Base-by-base conservation (phyloP, 1,140 invertebrate species). In the Microplitis demolitor region DNA sequence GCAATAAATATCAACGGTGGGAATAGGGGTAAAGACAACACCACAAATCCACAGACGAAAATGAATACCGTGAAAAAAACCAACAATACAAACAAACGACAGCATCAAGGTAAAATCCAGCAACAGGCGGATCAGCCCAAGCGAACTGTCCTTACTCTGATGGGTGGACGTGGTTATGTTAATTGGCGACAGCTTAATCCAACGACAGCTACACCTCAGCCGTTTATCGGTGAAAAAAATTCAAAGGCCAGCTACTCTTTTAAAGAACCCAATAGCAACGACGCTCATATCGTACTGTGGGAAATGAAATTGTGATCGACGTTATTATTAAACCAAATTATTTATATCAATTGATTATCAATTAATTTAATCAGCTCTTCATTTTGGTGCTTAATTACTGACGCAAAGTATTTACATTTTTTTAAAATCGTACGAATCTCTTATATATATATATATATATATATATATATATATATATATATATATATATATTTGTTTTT, bases 231-330 rank as follows among this genome's bases (percentile, higher is more conserved):
- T 34, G 86, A 88, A 13, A 84, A 85, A 61, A 78, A 72, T 69
- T 80, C 82, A 33, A 87, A 86, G 34, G 81, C 79, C 0, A 73
- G 81, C 54, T 82, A 87, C 14, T 77, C 83, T 9, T 77, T 80
- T 2, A 84, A 88, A 72, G 90, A 91, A 73, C 90, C 91, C 31
- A 93, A 93, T 78, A 91, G 88, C 77, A 93, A 90, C 76, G 94
- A 96, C 88, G 94, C 95, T 11, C 93, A 96, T 86, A 92, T 96
- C 76, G 92, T 96, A 45, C 89, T 96, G 9, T 96, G 95, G 95
- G 95, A 97, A 87, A 94, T 95, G 89, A 95, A 96, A 80, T 91
- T 96, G 89, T 96, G 88, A 90, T 88, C 71, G 70, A 70, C 71
- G 16, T 63, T 31, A 67, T 67, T 54, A 61, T 69, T 73, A 69